Evolutionary conservation across 2,113 vertebrate species (phyloP), one percentile per base, ranked within the genome.

Genomic region (Lasiurus cinereus): DNA sequence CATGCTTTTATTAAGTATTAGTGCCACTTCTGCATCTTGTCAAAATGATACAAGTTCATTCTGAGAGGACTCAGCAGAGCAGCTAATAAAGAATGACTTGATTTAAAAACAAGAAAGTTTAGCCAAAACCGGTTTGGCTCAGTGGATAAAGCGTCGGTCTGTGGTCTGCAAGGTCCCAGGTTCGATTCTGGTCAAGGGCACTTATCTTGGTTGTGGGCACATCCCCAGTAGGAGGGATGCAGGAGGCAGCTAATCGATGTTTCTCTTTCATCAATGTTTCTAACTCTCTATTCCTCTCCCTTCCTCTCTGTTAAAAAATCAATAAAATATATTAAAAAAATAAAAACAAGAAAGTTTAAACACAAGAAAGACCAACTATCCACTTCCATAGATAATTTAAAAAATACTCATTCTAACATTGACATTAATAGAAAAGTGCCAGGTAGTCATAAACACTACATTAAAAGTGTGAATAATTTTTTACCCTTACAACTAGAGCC

Each of bases 1-100:
- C 98, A 98, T 98, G 98, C 98, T 98, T 98, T 98, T 98, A 98
- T 98, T 98, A 97, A 98, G 97, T 98, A 97, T 97, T 97, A 98
- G 95, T 90, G 93, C 94, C 96, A 97, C 96, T 94, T 97, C 98
- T 98, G 98, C 73, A 94, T 98, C 97, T 98, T 98, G 98, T 98
- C 98, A 98, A 98, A 98, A 94, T 96, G 96, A 98, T 88, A 84
- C 13, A 74, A 64, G 66, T 95, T 97, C 95, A 94, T 93, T 97
- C 87, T 93, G 97, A 84, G 74, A 97, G 96, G 93, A 97, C 24
- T 48, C 78, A 73, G 95, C 95, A 98, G 83, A 79, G 77, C 74
- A 84, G 0, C 86, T 95, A 94, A 93, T 90, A 48, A 96, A 95
- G 96, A 96, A 83, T 97, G 88, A 29, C 39, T 10, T 76, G 67